These are phyloP conservation scores for Callaeas wilsoni DNA, from an alignment of 2,113 vertebrate species.

Conservation along the genomic window DNA sequence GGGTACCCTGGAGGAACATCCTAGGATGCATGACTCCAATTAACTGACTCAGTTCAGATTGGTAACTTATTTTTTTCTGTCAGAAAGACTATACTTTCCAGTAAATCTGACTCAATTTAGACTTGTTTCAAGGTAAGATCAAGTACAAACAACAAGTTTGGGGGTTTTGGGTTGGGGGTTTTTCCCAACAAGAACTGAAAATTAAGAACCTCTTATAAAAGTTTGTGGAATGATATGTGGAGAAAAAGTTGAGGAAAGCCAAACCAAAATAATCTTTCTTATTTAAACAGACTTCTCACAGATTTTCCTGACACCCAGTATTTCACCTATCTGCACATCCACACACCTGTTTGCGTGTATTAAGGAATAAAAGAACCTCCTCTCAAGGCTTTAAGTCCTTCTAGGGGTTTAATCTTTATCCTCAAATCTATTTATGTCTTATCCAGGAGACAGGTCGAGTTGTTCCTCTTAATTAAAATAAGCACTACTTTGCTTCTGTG, in stretches of 20 bases:
- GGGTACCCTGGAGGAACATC: neutral
- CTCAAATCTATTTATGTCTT: neutral
- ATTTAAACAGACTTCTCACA: neutral
- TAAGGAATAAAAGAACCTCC: neutral
- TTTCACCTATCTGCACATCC: neutral
- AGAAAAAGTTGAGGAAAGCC: neutral
- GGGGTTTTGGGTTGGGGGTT: rapidly evolving
- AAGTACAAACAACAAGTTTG: neutral
- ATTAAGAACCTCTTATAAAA: neutral
- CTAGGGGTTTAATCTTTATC: neutral
- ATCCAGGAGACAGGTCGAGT: neutral
- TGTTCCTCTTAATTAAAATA: neutral
- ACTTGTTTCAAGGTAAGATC: neutral
- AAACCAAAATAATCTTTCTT: neutral
- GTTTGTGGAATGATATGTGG: neutral
- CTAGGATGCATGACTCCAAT: neutral
- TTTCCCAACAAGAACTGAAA: neutral
- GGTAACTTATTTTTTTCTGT: neutral
- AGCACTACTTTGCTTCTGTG: neutral
- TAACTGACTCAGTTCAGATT: neutral
- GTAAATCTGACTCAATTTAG: neutral
- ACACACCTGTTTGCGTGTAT: neutral
- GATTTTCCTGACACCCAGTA: neutral
- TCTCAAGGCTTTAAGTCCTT: neutral
- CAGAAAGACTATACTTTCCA: neutral